Percentiles rank a stretch among this genome's conserved stretches.
Evolutionary conservation across 2,888 invertebrate genomes (phyloP).

Genomic region (Uropetala carovei): DNA sequence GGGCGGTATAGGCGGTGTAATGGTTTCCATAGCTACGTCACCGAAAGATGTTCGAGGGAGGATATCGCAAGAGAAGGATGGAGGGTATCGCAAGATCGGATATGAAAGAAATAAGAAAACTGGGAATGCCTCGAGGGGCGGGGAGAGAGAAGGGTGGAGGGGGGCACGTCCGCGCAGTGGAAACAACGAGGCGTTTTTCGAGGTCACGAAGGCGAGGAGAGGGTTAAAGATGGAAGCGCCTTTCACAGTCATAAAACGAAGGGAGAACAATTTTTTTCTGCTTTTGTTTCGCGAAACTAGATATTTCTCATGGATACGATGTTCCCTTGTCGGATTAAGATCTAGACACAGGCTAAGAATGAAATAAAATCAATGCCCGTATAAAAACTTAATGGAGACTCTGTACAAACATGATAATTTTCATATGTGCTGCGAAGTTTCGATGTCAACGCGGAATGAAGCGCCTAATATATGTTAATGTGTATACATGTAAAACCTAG

Average conservation of each 20-base stretch:
- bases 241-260: conserved; percentile 51
- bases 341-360: neutral
- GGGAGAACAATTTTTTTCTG: neutral
- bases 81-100: no score
- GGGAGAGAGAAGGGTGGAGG: neutral
- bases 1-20: neutral
- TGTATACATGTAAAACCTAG: no score
- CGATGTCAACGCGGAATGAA: no score
- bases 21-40: neutral
- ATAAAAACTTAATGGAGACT: no score
- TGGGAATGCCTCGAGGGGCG: neutral
- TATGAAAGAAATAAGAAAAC: neutral
- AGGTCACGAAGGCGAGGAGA: conserved; percentile 53
- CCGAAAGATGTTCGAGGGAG: neutral
- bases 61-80: neutral
- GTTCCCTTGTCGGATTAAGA: conserved; percentile 1
- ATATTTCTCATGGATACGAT: neutral
- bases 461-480: no score
- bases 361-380: conserved; percentile 27
- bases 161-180: conserved; percentile 22
- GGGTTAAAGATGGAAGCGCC: conserved; percentile 34
- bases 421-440: no score
- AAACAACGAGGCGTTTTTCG: conserved; percentile 32
- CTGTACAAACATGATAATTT: no score
- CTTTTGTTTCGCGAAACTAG: neutral